Conservation (phyloP, 2,888 invertebrate genomes). For the Parnassius smintheus region DNA sequence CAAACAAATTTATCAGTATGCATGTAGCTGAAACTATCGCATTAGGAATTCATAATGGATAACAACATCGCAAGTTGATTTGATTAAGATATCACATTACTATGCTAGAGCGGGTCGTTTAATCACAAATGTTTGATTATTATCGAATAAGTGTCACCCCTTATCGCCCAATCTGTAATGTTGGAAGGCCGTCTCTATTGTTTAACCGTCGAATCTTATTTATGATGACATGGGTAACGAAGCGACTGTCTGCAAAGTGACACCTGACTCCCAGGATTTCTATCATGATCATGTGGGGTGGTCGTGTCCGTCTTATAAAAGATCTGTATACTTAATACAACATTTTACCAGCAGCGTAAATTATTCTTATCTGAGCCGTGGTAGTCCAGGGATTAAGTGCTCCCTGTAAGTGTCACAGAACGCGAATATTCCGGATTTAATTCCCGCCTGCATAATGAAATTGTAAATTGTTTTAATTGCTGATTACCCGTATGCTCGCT, state of each 20-base stretch:
- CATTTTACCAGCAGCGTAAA: no score
- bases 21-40: neutral
- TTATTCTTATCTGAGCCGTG: no score
- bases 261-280: conserved; percentile 65
- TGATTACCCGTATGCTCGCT: no score
- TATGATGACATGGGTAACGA: conserved; percentile 51
- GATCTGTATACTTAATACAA: neutral
- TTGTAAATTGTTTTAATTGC: no score
- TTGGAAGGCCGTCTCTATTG: conserved; percentile 53
- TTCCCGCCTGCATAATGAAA: no score
- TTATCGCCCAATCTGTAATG: conserved; percentile 58
- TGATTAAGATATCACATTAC: conserved; percentile 38
- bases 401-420: no score
- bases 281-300: conserved; percentile 62
- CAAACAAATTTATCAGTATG: neutral
- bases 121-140: conserved; percentile 55
- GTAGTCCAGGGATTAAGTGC: no score
- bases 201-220: conserved; percentile 72
- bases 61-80: neutral
- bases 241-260: conserved; percentile 47
- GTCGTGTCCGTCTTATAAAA: conserved; percentile 39
- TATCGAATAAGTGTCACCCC: conserved; percentile 37
- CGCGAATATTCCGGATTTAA: no score
- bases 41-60: neutral
- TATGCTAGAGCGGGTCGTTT: conserved; percentile 44